These are phyloP conservation scores for Agrilus biguttatus DNA, from an alignment of 2,888 invertebrate genomes.

Conservation along the genomic window DNA sequence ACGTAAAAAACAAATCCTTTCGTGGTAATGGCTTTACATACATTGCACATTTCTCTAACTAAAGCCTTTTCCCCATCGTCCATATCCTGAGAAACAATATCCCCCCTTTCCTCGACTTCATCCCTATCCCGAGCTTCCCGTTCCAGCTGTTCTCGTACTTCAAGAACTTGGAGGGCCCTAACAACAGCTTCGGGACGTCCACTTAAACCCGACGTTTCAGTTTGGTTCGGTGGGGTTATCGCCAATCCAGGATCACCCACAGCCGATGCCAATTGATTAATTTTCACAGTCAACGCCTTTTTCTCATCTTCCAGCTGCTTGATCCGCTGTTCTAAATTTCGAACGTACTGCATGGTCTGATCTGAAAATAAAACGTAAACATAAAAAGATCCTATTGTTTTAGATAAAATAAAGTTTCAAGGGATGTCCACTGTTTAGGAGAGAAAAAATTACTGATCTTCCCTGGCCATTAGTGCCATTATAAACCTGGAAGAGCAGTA, in stretches of 20 bases:
- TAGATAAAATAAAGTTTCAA: too few species aligned
- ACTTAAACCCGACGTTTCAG: conserved; percentile 30
- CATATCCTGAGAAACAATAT: conserved; percentile 42
- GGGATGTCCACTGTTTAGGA: too few species aligned
- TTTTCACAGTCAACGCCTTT: conserved; percentile 37
- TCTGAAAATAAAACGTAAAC: conserved; percentile 33
- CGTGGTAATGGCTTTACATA: conserved; percentile 28
- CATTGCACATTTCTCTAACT: conserved; percentile 91
- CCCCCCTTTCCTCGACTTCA: conserved; percentile 20
- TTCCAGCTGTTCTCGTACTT: conserved; percentile 78
- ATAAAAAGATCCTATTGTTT: too few species aligned
- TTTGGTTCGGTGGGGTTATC: conserved; percentile 22
- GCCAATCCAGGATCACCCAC: conserved; percentile 29
- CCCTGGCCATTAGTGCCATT: too few species aligned
- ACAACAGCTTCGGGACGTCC: conserved; percentile 85
- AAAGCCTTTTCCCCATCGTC: conserved; percentile 85
- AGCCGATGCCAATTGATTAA: conserved; percentile 32
- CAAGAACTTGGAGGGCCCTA: conserved; percentile 80
- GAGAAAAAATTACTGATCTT: too few species aligned
- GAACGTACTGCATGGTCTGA: conserved; percentile 83
- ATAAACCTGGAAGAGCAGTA: too few species aligned
- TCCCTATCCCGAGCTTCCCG: conserved; percentile 38
- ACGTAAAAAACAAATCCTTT: background rate
- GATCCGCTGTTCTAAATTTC: conserved; percentile 76
- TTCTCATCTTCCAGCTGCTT: conserved; percentile 74